phyloP scores from a whole-genome alignment of 2,113 vertebrate genomes.

The Chionomys nivalis region DNA sequence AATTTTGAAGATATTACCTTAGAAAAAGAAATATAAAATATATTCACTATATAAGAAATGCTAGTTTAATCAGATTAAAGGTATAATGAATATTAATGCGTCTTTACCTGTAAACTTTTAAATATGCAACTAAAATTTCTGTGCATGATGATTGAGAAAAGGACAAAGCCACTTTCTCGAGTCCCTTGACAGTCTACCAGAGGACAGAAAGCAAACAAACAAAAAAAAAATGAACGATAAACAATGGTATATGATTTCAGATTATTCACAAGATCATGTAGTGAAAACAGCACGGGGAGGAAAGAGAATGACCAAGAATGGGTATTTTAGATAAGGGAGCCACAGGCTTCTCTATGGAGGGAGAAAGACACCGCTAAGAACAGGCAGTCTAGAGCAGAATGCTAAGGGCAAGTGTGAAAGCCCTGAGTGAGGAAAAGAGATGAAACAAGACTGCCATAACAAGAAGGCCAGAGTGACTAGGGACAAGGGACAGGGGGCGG shows the following conservation, averaged over 20 bases:
- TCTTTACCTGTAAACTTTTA: neutral
- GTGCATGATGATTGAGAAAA: neutral
- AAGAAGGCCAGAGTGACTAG: neutral
- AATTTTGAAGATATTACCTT: neutral
- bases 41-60: neutral
- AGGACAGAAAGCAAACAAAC: neutral
- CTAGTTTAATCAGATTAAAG: conserved; percentile 19
- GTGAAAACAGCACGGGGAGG: neutral
- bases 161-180: neutral
- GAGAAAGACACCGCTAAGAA: neutral
- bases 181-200: neutral
- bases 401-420: neutral
- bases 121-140: conserved; percentile 19
- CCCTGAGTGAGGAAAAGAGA: too few relatives aligned
- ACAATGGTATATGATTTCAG: neutral
- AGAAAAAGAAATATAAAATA: neutral
- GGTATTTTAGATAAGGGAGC: neutral
- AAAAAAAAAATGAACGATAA: neutral
- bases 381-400: neutral
- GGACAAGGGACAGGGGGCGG: neutral
- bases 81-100: neutral
- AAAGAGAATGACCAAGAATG: neutral
- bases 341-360: neutral
- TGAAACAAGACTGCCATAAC: neutral
- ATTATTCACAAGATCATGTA: neutral